Conservation (phyloP, 2,113 vertebrate genomes). For the Scatophagus argus region DNA sequence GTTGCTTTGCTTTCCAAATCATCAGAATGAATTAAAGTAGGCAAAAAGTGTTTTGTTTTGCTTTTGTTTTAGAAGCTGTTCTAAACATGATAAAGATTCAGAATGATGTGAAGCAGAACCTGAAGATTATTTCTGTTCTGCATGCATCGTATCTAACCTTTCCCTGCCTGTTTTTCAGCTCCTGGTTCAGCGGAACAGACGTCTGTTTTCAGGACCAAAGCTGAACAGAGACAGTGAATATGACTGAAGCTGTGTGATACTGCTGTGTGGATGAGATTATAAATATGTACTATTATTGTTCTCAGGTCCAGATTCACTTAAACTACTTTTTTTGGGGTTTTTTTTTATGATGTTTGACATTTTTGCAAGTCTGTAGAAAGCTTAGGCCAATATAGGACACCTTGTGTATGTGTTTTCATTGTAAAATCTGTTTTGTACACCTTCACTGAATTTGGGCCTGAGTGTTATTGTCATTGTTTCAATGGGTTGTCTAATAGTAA, state of each 20-base stretch:
- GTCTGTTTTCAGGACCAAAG: constrained; percentile 50
- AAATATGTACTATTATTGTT: neutral
- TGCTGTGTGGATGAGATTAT: neutral
- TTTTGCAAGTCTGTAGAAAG: neutral
- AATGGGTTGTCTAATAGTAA: neutral
- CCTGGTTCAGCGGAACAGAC: constrained; percentile 81
- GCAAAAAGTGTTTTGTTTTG: no score
- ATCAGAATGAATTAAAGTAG: no score
- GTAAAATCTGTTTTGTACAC: neutral
- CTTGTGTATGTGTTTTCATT: neutral
- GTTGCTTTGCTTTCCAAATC: no score
- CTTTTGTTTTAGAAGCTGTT: no score
- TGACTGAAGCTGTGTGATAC: constrained; percentile 30
- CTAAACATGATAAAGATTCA: neutral
- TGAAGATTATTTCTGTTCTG: neutral
- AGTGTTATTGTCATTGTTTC: neutral
- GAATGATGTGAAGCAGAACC: neutral
- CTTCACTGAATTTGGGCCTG: neutral
- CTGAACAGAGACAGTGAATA: constrained; percentile 16
- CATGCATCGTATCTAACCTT: neutral
- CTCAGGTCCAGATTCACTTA: neutral
- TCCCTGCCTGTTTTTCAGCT: constrained; percentile 70
- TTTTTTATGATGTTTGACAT: neutral
- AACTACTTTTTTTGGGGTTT: neutral
- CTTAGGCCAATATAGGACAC: neutral